Base-by-base conservation (phyloP, 2,797 vertebrate genomes). In the Gila robusta region DNA sequence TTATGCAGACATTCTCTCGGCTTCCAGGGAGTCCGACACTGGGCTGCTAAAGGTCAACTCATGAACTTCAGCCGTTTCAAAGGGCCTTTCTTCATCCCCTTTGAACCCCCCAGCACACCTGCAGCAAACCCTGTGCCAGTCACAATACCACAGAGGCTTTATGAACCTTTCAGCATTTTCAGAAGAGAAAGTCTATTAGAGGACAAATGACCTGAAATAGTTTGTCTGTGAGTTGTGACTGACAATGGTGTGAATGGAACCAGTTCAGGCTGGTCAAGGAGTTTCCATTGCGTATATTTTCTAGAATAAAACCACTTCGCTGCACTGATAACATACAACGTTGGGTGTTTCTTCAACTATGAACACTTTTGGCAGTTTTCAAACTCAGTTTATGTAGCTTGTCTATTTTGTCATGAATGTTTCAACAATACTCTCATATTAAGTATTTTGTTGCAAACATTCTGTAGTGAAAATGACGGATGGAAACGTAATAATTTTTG, bases 61-160 rank as follows among this genome's bases (percentile, higher is more conserved):
- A 79, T 83, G 81, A 83, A 83, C 81, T 87, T 83, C 81, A 83
- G 81, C 74, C 16, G 8, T 81, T 79, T 87, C 84, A 86, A 86
- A 86, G 70, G 10, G 70, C 44, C 84, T 86, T 86, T 86, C 79
- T 86, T 86, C 78, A 66, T 32, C 70, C 39, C 72, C 81, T 83
- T 73, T 83, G 81, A 87, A 78, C 86, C 74, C 80, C 47, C 70
- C 80, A 72, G 67, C 80, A 69, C 87, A 83, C 84, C 84, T 80
- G 80, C 84, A 62, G 69, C 59, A 82, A 47, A 52, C 62, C 64
- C 78, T 62, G 39, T 81, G 52, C 67, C 78, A 80, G 73, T 39
- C 56, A 83, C 79, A 79, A 79, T 72, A 83, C 64, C 80, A 79
- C 26, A 0, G 56, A 64, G 83, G 77, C 67, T 85, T 85, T 85